Evolutionary conservation across 2,888 invertebrate genomes (phyloP).

Genomic region (Orchesellides sinensis): DNA sequence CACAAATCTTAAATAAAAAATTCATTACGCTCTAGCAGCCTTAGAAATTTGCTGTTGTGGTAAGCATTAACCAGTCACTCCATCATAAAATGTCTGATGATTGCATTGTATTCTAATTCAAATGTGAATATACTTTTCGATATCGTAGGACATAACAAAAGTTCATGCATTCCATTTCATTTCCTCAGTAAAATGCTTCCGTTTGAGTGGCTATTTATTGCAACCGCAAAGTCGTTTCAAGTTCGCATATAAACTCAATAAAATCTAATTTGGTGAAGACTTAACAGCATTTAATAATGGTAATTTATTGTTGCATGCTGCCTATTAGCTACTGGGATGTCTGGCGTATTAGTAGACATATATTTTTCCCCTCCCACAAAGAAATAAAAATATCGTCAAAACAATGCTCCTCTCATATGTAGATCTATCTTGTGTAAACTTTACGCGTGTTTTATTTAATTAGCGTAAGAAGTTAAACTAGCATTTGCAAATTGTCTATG

Average conservation of each 20-base stretch:
- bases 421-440: slow-evolving; percentile 21
- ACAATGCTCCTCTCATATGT: neutral
- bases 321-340: slow-evolving; percentile 42
- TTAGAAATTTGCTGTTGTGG: neutral
- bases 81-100: no score
- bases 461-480: slow-evolving; percentile 32
- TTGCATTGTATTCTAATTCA: no score
- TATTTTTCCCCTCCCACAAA: slow-evolving; percentile 51
- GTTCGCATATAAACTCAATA: slow-evolving; percentile 17
- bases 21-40: no score
- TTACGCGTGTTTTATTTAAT: slow-evolving; percentile 58
- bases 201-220: neutral
- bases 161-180: neutral
- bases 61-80: neutral
- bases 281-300: slow-evolving; percentile 15
- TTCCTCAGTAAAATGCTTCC: neutral
- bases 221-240: slow-evolving; percentile 1
- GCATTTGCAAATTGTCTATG: slow-evolving; percentile 46
- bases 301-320: neutral
- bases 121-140: no score
- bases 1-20: slow-evolving; percentile 62
- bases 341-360: slow-evolving; percentile 51
- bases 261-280: slow-evolving; percentile 7
- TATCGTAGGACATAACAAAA: no score
- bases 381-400: neutral